Conservation (phyloP, 37 sponge, comb jelly and placozoan genomes). For the Oscarella lobularis region DNA sequence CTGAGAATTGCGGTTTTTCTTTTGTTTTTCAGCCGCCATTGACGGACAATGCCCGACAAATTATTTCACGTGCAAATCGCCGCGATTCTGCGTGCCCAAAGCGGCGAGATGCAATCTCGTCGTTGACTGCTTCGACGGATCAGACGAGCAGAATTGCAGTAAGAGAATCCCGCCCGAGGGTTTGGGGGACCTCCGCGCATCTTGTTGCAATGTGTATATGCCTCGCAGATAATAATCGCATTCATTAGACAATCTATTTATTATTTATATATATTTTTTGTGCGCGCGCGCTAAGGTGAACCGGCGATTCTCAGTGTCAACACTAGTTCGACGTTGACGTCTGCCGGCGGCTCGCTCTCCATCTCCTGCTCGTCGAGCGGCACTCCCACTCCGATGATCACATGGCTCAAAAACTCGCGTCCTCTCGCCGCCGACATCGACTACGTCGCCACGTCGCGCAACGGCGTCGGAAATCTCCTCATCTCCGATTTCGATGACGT, state of each 20-base stretch:
- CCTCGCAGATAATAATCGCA: background rate
- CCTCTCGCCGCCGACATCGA: background rate
- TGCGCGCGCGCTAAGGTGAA: background rate
- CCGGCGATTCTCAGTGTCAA: background rate
- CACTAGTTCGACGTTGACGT: background rate
- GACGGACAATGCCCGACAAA: too few relatives aligned
- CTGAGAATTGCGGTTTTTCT: too few relatives aligned
- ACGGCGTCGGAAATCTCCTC: background rate
- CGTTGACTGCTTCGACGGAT: too few relatives aligned
- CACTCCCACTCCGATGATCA: background rate
- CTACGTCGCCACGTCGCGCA: background rate
- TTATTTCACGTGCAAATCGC: too few relatives aligned
- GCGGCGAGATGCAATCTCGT: too few relatives aligned
- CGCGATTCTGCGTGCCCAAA: too few relatives aligned
- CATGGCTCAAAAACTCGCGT: background rate
- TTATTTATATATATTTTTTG: background rate
- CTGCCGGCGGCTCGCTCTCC: background rate
- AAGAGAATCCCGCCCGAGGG: background rate
- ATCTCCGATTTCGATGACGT: background rate
- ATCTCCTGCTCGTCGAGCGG: background rate
- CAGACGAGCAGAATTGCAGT: background rate
- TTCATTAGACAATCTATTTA: background rate
- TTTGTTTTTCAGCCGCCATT: too few relatives aligned
- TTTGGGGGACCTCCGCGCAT: background rate
- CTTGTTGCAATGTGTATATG: background rate